Base-by-base conservation (phyloP, 2,113 vertebrate genomes). In the Nothobranchius furzeri region DNA sequence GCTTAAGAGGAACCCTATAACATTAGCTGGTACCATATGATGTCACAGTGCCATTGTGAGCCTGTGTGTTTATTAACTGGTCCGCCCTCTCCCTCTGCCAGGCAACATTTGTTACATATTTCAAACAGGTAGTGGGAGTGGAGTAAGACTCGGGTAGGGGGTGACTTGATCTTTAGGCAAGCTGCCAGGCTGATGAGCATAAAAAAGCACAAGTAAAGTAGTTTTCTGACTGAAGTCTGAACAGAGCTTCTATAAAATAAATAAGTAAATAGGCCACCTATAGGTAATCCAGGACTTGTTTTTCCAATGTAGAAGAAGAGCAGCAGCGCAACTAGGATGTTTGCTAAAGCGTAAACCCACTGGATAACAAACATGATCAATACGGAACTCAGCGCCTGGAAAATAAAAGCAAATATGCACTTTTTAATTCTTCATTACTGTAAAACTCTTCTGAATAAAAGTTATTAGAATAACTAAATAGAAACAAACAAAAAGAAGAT, bases 361-460 rank as follows among this genome's bases (percentile, higher is more conserved):
- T 99, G 95, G 83, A 97, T 99, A 62, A 97, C 92, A 91, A 99
- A 95, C 94, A 97, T 97, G 17, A 99, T 95, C 51, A 93, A 25
- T 66, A 98, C 70, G 24, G 96, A 98, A 52, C 91, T 70, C 1
- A 94, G 2, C 0, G 93, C 95, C 98, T 99, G 88, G 36, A 90
- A 85, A 40, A 73, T 40, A 42, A 80, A 60, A 3, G 59, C 4
- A 64, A 3, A 70, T 8, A 64, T 2, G 36, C 13, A 59, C 10
- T 52, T 3, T 61, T 62, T n/a, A 77, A 5, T 64, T 8, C 15
- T 30, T 50, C 6, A 24, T n/a, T 13, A 37, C 9, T 37, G 5
- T 4, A 12, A 25, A 67, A 17, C 47, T 2, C 1, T 51, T 48
- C 15, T 35, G 1, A 59, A 50, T 70, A 7, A 3, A 30, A 30